Conservation (phyloP, 2,113 vertebrate species). For the Calidris pygmaea region DNA sequence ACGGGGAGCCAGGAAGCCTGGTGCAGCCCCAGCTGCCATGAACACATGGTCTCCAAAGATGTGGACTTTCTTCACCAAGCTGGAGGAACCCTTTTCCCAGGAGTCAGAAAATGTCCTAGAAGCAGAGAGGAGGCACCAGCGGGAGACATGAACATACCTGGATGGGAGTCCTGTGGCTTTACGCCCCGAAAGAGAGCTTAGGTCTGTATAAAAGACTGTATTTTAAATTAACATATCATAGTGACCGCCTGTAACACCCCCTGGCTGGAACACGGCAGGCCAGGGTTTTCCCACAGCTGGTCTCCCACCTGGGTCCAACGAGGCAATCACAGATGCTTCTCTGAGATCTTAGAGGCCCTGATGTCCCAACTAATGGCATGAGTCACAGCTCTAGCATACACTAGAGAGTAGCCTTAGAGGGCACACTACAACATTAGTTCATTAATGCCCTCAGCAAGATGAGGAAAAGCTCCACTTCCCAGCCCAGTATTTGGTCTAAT, state of each 20-base stretch:
- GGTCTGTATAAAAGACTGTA: background rate
- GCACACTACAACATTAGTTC: accelerated
- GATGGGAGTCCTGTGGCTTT: background rate
- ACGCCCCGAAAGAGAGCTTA: background rate
- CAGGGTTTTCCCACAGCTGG: background rate
- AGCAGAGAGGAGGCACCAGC: background rate
- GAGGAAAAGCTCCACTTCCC: background rate
- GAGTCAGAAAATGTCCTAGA: background rate
- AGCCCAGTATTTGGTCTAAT: background rate
- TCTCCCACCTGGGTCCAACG: background rate
- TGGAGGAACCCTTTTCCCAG: background rate
- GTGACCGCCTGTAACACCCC: background rate
- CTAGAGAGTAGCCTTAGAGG: background rate
- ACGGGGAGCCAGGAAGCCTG: background rate
- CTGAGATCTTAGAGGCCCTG: background rate
- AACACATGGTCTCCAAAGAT: background rate
- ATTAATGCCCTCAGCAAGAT: background rate
- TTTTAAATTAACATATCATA: background rate
- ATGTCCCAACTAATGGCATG: background rate
- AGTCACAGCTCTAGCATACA: too few species aligned
- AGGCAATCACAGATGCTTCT: background rate
- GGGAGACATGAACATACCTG: background rate
- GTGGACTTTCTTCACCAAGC: accelerated
- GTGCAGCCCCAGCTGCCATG: background rate
- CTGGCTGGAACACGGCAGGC: background rate